Evolutionary conservation across 2,113 vertebrate genomes (phyloP), one percentile per base, ranked within the genome.

Genomic region (Mus pahari): DNA sequence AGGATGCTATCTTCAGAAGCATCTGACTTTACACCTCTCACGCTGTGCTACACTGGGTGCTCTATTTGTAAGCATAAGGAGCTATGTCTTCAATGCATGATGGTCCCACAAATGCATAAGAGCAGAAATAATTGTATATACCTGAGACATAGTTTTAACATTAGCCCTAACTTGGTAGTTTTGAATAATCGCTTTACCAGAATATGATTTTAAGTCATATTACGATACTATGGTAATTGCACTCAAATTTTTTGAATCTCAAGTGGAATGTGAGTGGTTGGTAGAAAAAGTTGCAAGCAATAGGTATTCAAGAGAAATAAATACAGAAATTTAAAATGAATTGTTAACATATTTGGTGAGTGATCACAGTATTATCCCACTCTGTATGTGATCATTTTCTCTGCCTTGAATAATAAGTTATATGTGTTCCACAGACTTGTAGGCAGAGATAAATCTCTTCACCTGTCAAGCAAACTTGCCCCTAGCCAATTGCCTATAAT

Each of bases 101-200:
- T 33, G 7, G 36, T 42, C 70, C 50, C 24, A 74, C 78, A 87
- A 87, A 79, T 74, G 58, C 17, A 2, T 48, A 73, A 11, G 58
- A 19, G 19, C 31, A 89, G 6, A 77, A 89, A 91, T 71, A 92
- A 79, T 45, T 66, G 36, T 58, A 45, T 9, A 91, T 1, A 71
- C 50, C 58, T 77, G 58, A 89, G 73, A 94, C 70, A 84, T 33
- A 82, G 84, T 33, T 84, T 87, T 81, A 91, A 81, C n/a, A 86
- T 39, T n/a, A 92, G 24, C 36, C 28, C 17, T 78, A 73, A 10
- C 66, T 89, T 48, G 11, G 36, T 92, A 84, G 19, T 81, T 95
- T 28, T 90, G 16, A 36, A 68, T 83, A 83, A 78, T 24, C 50
- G 17, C 8, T 93, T 60, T 73, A 71, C 10, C 45, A 20, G 50